Evolutionary conservation across 2,113 vertebrate genomes (phyloP), one percentile per base, ranked within the genome.

Genomic region (Hassar affinis): DNA sequence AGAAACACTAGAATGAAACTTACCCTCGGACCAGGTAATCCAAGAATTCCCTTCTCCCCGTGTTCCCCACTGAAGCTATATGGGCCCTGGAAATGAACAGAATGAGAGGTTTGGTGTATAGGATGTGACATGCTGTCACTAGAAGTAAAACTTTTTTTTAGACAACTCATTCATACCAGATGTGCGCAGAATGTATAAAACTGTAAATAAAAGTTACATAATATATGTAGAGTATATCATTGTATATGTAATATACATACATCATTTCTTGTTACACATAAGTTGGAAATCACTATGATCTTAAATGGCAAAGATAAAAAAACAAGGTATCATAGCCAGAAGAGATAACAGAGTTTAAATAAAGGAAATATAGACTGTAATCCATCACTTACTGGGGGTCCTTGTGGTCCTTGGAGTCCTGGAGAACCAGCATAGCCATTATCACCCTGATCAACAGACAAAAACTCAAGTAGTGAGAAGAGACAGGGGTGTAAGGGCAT

Each of bases 1-100:
- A 18, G 18, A 45, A 9, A 42, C 47, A 56, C 22, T 27, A 9
- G 35, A 76, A 79, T 10, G 85, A 54, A 25, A 85, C 95, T 87
- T 95, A 99, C 98, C 94, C 97, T 93, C 62, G 77, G 88, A 45
- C 98, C 98, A 0, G 97, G 97, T 82, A 97, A 94, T 74, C 97
- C 97, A 18, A 91, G 94, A 7, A 99, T 94, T 56, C 97, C 98
- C 82, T 95, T 97, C 91, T 99, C 98, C 89, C 97, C 97, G 71
- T 88, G 83, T 90, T 96, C 95, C 83, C 95, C 96, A 42, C 61
- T 57, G 85, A 56, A 93, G 64, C 89, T 93, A 84, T 92, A 92
- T 35, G 88, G 84, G 25, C 94, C 94, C 98, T 99, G 87, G 66
- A 88, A 85, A 87, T 86, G 79, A 14, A 72, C 25, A 62, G 9